phyloP scores from a whole-genome alignment of 2,797 vertebrate species.

The Ceyx erithaca region DNA sequence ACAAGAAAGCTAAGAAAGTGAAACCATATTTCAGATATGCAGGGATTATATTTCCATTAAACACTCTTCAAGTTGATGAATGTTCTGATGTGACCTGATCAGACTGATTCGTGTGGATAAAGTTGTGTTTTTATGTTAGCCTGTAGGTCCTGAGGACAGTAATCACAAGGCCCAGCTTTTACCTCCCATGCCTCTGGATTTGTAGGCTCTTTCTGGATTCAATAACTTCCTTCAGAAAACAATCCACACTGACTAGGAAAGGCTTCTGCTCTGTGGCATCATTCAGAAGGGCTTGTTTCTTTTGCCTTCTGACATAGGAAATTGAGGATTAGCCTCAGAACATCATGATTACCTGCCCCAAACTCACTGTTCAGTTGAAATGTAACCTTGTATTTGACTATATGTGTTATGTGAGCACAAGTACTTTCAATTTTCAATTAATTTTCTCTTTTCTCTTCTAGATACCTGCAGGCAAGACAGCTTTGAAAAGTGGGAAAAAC shows the following conservation, averaged over 20 bases:
- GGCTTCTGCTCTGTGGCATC: background rate
- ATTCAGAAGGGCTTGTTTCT: background rate
- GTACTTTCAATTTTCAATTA: background rate
- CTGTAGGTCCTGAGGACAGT: background rate
- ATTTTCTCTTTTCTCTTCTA: background rate
- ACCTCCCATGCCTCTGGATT: background rate
- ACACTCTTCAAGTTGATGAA: background rate
- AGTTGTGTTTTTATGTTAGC: background rate
- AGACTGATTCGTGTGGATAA: background rate
- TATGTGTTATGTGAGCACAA: background rate
- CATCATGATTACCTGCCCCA: background rate
- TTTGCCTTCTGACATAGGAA: background rate
- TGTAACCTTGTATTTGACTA: background rate
- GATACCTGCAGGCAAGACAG: background rate
- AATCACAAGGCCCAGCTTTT: background rate
- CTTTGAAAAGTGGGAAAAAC: background rate
- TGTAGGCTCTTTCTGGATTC: background rate
- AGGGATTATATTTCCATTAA: conserved; percentile 18
- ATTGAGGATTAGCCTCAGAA: background rate
- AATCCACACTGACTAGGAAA: background rate
- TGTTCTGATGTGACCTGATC: background rate
- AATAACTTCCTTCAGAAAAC: background rate
- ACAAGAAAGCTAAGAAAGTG: conserved; percentile 13
- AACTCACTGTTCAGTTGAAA: background rate
- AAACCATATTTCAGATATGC: conserved; percentile 36